A percentile compares a stretch with the other conserved stretches of the same genome.
Conservation (phyloP, 2,797 vertebrate genomes). For the Synanceia verrucosa region DNA sequence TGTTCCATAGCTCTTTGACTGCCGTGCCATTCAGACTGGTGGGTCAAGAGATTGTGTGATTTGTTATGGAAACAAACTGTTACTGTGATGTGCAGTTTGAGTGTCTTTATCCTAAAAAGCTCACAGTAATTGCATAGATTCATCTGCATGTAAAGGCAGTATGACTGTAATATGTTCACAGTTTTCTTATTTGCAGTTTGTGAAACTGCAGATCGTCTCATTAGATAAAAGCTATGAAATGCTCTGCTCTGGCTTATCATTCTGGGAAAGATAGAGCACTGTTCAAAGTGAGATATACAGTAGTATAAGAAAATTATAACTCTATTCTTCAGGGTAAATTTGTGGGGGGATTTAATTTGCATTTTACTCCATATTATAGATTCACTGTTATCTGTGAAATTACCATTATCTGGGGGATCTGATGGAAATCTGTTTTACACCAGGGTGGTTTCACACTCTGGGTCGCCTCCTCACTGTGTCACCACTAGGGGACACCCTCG, state of each 20-base stretch:
- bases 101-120: conserved; percentile 17
- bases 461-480: conserved; percentile 35
- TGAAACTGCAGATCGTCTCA: conserved; percentile 66
- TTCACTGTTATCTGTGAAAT: conserved; percentile 80
- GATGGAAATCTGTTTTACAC: conserved; percentile 76
- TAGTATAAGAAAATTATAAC: conserved; percentile 72
- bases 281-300: conserved; percentile 74
- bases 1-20: conserved; percentile 31
- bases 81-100: conserved; percentile 18
- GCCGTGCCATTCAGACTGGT: conserved; percentile 1
- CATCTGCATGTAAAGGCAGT: conserved; percentile 1
- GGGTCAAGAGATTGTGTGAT: no score
- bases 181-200: conserved; percentile 52
- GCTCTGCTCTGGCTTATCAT: conserved; percentile 63
- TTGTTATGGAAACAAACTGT: no score
- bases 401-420: conserved; percentile 77
- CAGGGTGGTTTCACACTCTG: conserved; percentile 66
- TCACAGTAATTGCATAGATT: neutral
- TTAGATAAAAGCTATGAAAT: conserved; percentile 71
- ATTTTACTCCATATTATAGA: conserved; percentile 76
- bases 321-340: conserved; percentile 78
- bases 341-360: conserved; percentile 77
- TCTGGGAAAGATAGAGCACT: conserved; percentile 67
- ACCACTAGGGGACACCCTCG: conserved; percentile 81
- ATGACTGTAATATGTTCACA: neutral